Evolutionary conservation across 1,140 invertebrate genomes (phyloP), one percentile per base, ranked within the genome.

Genomic region (Meloidogyne chitwoodi): DNA sequence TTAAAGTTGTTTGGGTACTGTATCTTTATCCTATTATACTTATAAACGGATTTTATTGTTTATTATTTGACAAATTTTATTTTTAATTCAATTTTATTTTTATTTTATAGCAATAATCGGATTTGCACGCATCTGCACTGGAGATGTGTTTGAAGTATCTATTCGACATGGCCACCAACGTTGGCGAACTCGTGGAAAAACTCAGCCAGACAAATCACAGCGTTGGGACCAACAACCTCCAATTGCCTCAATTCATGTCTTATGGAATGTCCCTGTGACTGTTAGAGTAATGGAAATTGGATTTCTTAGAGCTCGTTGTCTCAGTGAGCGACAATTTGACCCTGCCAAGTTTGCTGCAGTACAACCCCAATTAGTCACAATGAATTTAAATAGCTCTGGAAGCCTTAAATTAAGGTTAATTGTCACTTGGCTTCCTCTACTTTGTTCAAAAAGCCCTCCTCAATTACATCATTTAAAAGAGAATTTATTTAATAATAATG

Each of bases 321-420:
- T 92, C 22, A 91, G 90, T 29, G 90, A 91, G 83, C 91, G 91
- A 81, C 89, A 88, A 77, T 91, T 91, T 87, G 91, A 91, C 80
- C 90, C 90, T 12, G 88, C 89, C 68, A 90, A 91, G 74, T 87
- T 92, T 24, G 91, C 91, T 81, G 90, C 89, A 27, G 87, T 90
- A 34, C 89, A 91, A 74, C 90, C 90, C n/a, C 91, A 91, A 82
- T 85, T 91, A 27, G 90, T 91, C 89, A 91, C 91, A 3, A 90
- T 91, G 83, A 91, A 90, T 84, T 87, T 92, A 74, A 92, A 91
- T 84, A 87, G 89, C 19, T 90, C 88, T 78, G 91, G 91, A 71
- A 90, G 90, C n/a, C 87, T 91, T 38, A 91, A 91, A 87, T 87
- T 92, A 48, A 90, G 90, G 79, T 81, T 91, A 70, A 85, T 92